Percentiles rank a stretch among this genome's conserved stretches.
Conservation (phyloP, 2,113 vertebrate genomes). For the Caloenas nicobarica region DNA sequence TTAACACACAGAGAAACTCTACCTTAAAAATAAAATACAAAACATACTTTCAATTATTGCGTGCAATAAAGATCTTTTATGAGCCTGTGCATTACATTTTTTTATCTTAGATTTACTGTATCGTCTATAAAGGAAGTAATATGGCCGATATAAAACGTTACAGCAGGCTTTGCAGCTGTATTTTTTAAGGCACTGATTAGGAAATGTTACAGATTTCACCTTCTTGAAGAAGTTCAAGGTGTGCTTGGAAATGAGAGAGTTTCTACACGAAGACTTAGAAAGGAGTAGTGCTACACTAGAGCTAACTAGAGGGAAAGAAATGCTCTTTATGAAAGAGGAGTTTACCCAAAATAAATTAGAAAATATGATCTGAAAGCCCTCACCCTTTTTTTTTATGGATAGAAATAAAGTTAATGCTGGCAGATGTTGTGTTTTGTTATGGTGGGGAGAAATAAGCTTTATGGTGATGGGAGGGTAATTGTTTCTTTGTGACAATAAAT, state of each 20-base stretch:
- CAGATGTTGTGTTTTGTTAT: not conserved
- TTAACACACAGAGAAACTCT: not conserved
- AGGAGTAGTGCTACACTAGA: not conserved
- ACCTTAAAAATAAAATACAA: not conserved
- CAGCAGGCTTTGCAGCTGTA: not conserved
- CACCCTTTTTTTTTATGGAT: not conserved
- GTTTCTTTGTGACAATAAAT: not conserved
- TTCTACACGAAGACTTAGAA: not conserved
- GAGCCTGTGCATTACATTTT: not conserved
- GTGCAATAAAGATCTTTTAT: not conserved
- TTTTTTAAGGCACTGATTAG: not conserved
- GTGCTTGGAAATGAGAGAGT: not conserved
- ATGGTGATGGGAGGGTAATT: not conserved
- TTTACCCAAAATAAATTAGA: not conserved
- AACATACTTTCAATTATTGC: constrained; percentile 5
- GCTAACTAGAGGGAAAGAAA: not conserved
- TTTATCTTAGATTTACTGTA: not conserved
- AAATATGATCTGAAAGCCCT: not conserved
- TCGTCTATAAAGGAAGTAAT: constrained; percentile 22
- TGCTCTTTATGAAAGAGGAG: not conserved
- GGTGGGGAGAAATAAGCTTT: not conserved
- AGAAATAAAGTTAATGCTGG: not conserved
- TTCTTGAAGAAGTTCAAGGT: not conserved
- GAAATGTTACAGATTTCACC: not conserved
- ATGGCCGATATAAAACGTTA: constrained; percentile 8